These are phyloP conservation scores for Okamejei kenojei DNA, from an alignment of 2,797 vertebrate species.

Conservation along the genomic window DNA sequence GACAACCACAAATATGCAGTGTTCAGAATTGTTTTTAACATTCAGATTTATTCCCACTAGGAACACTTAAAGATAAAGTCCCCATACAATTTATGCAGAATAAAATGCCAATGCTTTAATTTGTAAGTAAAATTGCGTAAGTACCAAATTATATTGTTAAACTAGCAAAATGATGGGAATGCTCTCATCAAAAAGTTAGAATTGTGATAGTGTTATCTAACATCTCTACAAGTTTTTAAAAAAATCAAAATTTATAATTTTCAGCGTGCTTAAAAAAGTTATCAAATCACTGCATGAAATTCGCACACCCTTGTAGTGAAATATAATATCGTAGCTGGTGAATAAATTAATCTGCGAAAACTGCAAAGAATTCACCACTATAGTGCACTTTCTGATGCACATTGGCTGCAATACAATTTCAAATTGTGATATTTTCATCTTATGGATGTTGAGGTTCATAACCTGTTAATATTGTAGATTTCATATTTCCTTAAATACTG, in stretches of 20 bases:
- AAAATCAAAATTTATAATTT: not conserved
- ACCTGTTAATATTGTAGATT: not conserved
- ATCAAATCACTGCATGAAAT: not conserved
- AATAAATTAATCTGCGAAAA: not conserved
- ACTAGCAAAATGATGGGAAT: conserved; percentile 22
- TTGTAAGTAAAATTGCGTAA: not conserved
- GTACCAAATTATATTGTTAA: not conserved
- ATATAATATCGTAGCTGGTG: not conserved
- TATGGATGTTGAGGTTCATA: not conserved
- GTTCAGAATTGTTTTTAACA: not conserved
- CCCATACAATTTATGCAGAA: not conserved
- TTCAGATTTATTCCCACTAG: not conserved
- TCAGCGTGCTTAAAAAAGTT: not conserved
- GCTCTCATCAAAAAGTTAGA: not conserved
- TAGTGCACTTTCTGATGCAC: not conserved
- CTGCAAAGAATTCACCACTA: not conserved
- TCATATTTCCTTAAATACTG: not conserved
- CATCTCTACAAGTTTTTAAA: not conserved
- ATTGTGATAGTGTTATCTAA: not conserved
- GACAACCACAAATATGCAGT: not conserved
- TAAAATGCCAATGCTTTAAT: not conserved
- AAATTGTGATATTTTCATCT: not conserved
- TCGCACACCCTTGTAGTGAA: not conserved
- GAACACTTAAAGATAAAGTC: not conserved
- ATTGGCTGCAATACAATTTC: not conserved